Conservation (phyloP, 2,888 invertebrate genomes). For the Mythimna loreyi region DNA sequence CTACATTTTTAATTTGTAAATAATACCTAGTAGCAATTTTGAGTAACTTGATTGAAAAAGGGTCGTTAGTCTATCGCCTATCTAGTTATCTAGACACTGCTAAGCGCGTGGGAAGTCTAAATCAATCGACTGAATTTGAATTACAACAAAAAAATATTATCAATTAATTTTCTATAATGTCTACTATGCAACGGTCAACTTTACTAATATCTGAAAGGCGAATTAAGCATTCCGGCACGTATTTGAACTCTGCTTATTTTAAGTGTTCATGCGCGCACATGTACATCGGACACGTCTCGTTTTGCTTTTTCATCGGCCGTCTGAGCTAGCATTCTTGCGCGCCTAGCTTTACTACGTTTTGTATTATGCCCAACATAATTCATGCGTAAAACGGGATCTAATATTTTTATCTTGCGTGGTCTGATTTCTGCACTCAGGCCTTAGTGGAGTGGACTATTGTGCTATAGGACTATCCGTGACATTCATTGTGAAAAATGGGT, state of each 20-base stretch:
- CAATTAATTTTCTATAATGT: background rate
- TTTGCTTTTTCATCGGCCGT: slow-evolving; percentile 41
- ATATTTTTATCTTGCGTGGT: too few relatives aligned
- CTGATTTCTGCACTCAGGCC: too few relatives aligned
- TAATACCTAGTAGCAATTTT: background rate
- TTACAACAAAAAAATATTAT: background rate
- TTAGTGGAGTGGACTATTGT: too few relatives aligned
- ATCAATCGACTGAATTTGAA: slow-evolving; percentile 36
- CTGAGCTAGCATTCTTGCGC: slow-evolving; percentile 49
- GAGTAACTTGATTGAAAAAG: background rate
- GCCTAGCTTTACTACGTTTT: slow-evolving; percentile 21
- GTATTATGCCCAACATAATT: slow-evolving; percentile 34
- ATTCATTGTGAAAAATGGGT: too few relatives aligned
- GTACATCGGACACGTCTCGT: slow-evolving; percentile 17
- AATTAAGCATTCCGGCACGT: background rate
- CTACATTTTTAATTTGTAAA: background rate
- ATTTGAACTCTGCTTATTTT: slow-evolving; percentile 45
- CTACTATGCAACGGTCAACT: background rate
- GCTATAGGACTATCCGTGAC: too few relatives aligned
- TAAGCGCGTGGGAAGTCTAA: slow-evolving; percentile 53
- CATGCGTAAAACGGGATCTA: background rate
- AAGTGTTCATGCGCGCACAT: slow-evolving; percentile 45
- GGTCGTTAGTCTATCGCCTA: slow-evolving; percentile 33
- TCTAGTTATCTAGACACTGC: slow-evolving; percentile 35
- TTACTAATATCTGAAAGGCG: slow-evolving; percentile 8